These are phyloP conservation scores for Malurus melanocephalus DNA, from an alignment of 2,113 vertebrate genomes.

Conservation along the genomic window DNA sequence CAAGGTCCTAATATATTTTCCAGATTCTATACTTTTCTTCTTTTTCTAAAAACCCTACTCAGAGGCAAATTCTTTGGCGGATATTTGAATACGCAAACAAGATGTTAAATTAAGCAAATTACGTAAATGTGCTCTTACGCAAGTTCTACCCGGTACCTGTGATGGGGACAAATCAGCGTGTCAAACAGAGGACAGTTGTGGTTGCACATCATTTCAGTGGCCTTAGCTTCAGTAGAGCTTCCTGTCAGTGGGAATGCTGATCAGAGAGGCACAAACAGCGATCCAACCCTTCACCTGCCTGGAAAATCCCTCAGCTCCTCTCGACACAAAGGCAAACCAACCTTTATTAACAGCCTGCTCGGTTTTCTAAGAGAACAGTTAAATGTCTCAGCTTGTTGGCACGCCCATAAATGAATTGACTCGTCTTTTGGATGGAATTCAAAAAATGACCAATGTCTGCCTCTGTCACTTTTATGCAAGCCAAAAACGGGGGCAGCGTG, in stretches of 20 bases:
- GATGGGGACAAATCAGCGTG: not conserved
- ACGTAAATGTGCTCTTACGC: not conserved
- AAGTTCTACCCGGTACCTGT: not conserved
- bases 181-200: not conserved
- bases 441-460: not conserved
- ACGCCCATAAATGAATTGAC: not conserved
- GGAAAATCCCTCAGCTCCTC: not conserved
- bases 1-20: constrained; percentile 53
- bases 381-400: not conserved
- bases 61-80: constrained; percentile 7
- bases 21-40: not conserved
- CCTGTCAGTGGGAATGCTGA: not conserved
- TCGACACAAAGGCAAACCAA: not conserved
- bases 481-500: accelerated
- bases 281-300: not conserved
- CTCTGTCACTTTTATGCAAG: not conserved
- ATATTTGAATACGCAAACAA: constrained; percentile 7
- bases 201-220: not conserved
- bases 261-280: not conserved
- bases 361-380: not conserved
- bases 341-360: not conserved
- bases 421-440: not conserved
- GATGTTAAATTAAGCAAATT: constrained; percentile 34
- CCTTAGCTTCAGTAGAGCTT: not conserved
- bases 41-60: not conserved